These are phyloP conservation scores for Melieria picta DNA, from an alignment of 2,888 invertebrate species.

Conservation along the genomic window DNA sequence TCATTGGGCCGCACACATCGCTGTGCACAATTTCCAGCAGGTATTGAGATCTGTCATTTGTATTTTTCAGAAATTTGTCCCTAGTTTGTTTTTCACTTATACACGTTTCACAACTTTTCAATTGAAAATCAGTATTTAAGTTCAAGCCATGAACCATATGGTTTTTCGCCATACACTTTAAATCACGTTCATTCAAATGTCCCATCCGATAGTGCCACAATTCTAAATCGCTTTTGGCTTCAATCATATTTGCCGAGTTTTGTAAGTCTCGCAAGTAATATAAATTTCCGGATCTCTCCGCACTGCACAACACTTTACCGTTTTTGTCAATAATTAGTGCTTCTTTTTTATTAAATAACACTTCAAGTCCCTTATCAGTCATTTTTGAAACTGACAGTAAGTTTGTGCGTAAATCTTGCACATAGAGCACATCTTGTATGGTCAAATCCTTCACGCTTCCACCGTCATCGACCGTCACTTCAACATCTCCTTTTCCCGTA, in stretches of 20 bases:
- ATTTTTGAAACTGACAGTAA: conserved; percentile 41
- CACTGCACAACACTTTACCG: conserved; percentile 25
- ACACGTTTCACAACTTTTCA: conserved; percentile 34
- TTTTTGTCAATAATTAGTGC: conserved; percentile 24
- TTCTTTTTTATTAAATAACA: conserved; percentile 30
- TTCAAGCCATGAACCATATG: conserved; percentile 30
- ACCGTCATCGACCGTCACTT: conserved; percentile 18
- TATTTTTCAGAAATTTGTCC: conserved; percentile 26
- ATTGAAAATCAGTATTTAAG: conserved; percentile 29
- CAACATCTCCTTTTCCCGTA: conserved; percentile 35
- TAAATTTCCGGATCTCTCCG: conserved; percentile 35
- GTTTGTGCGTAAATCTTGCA: conserved; percentile 38
- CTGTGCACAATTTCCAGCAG: conserved; percentile 38
- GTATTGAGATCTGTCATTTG: conserved; percentile 9
- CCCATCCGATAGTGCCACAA: conserved; percentile 38
- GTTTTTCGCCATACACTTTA: conserved; percentile 19
- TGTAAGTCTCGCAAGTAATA: conserved; percentile 30
- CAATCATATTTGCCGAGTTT: conserved; percentile 14
- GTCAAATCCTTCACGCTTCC: conserved; percentile 24
- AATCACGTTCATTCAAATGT: conserved; percentile 33
- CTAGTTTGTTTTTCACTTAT: conserved; percentile 39
- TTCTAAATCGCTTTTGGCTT: conserved; percentile 27
- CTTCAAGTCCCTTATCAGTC: conserved; percentile 35
- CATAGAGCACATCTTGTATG: conserved; percentile 38
- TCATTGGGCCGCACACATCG: conserved; percentile 39